These are phyloP conservation scores for Verasper variegatus DNA, from an alignment of 2,113 vertebrate genomes.

Conservation along the genomic window DNA sequence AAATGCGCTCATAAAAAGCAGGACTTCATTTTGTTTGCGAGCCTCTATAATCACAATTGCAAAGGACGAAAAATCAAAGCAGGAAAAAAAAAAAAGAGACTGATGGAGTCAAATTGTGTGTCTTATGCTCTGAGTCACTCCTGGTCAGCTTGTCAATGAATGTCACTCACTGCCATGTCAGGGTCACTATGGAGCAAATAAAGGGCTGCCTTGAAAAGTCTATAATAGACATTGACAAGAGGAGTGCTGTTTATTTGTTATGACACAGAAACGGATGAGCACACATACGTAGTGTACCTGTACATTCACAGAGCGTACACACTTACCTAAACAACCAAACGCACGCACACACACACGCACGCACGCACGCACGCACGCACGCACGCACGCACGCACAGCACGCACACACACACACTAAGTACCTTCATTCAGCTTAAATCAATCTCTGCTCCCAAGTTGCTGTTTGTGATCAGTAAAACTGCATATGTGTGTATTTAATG, in stretches of 20 bases:
- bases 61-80: conserved; percentile 37
- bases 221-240: conserved; percentile 64
- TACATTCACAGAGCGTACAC: conserved; percentile 14
- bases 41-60: conserved; percentile 21
- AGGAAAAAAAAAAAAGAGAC: conserved; percentile 13
- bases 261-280: conserved; percentile 33
- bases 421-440: conserved; percentile 49
- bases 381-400: conserved; percentile 10
- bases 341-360: conserved; percentile 4
- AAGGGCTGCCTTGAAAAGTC: conserved; percentile 58
- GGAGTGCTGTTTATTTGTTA: conserved; percentile 66
- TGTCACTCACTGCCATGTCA: conserved; percentile 69
- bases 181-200: conserved; percentile 66
- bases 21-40: not conserved
- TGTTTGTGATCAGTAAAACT: conserved; percentile 39
- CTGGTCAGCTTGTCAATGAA: conserved; percentile 64
- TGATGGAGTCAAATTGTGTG: conserved; percentile 48
- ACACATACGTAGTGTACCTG: conserved; percentile 16
- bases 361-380: not conserved
- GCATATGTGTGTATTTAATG: conserved; percentile 17
- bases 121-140: conserved; percentile 40
- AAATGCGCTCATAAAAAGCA: conserved; percentile 39
- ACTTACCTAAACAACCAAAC: not conserved
- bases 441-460: conserved; percentile 38
- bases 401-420: conserved; percentile 19